Base-by-base conservation (phyloP, 2,113 vertebrate species). In the Megatriorchis doriae region DNA sequence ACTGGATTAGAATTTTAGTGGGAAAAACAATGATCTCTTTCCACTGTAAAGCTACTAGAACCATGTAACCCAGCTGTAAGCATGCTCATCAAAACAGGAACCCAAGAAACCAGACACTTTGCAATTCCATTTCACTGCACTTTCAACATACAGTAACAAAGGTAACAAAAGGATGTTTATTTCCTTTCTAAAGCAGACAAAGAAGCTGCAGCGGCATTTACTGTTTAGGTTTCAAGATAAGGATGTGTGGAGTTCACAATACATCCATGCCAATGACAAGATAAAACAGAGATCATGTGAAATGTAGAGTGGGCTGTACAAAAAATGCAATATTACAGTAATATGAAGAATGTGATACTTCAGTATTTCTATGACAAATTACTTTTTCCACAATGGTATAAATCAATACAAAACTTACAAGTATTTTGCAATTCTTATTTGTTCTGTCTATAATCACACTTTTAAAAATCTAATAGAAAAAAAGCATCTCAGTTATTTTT, bases 121-220 rank as follows among this genome's bases (percentile, higher is more conserved):
- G 40, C 40, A 82, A 77, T 89, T 95, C 55, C 9, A 10, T 90
- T 85, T 81, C 23, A 29, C 25, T 50, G 19, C 4, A 50, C 48
- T 91, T 93, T 89, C 43, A 81, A 42, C 5, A 3, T 56, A 34
- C 38, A 79, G 66, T 43, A 84, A 25, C 43, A 85, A 83, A 93
- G 38, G 15, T 67, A 83, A 95, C 63, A 92, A 40, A 94, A 91
- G 23, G 15, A 81, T 79, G 55, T 52, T 94, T 94, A 48, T 92
- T 93, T 96, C 79, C 89, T 89, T 56, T 93, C 67, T 92, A 85
- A 31, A 84, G 50, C 34, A 96, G 83, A 73, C 36, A 91, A 95
- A 92, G 84, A 93, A 78, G 32, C 78, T 74, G 81, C 61, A 74
- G 63, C 43, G 62, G 63, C 80, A 92, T 92, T 88, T 95, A 16